A percentile compares a stretch with the other conserved stretches of the same genome.
phyloP scores from a whole-genome alignment of 2,113 vertebrate species.

The Antigone vipio region DNA sequence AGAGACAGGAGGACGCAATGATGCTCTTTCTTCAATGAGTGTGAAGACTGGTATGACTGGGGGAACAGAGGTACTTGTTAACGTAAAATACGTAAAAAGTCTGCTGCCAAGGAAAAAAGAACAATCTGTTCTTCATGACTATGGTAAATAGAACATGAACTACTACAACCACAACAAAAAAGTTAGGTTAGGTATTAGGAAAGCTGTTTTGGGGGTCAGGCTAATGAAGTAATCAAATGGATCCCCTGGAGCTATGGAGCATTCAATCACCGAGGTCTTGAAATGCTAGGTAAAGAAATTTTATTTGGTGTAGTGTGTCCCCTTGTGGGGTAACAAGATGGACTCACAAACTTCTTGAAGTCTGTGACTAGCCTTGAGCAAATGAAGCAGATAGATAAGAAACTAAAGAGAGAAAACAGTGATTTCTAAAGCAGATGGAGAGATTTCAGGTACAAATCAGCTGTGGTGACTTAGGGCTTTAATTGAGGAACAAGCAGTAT shows the following conservation, averaged over 20 bases:
- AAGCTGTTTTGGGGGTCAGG: neutral
- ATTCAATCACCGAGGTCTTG: neutral
- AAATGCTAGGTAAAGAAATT: neutral
- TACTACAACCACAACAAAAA: neutral
- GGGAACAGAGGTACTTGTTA: neutral
- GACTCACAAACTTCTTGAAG: neutral
- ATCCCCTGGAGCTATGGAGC: neutral
- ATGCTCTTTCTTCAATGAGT: neutral
- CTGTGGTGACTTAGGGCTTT: neutral
- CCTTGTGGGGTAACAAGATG: neutral
- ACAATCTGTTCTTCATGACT: neutral
- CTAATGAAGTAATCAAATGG: neutral
- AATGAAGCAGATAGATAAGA: neutral
- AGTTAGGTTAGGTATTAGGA: neutral
- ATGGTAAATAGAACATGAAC: neutral
- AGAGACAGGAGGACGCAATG: neutral
- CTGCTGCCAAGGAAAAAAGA: neutral
- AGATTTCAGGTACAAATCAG: neutral
- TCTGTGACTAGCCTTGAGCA: neutral
- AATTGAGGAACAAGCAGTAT: neutral
- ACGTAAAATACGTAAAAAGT: neutral
- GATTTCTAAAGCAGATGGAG: neutral
- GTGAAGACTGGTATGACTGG: neutral
- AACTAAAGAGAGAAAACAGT: neutral
- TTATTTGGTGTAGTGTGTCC: neutral